A percentile compares a stretch with the other conserved stretches of the same genome.
phyloP scores from a whole-genome alignment of 64 coral and sea anemone genomes.

The Catalaphyllia jardinei region DNA sequence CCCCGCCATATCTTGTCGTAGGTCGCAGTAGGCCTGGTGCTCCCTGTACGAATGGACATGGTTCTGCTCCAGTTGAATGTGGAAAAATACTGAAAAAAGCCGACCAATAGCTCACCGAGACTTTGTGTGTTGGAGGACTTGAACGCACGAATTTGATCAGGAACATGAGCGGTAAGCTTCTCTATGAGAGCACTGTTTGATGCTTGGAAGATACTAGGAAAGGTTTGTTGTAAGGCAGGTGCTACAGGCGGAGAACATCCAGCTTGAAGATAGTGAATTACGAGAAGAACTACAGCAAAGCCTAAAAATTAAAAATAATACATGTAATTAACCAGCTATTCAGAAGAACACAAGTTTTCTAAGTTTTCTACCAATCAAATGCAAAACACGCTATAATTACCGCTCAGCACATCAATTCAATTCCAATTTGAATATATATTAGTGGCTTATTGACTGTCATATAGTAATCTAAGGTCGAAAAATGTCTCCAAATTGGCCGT shows the following conservation, averaged over 20 bases:
- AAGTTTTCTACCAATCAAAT: too few relatives aligned
- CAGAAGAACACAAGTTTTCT: neutral
- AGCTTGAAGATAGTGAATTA: constrained; percentile 23
- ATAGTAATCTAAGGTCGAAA: too few relatives aligned
- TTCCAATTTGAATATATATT: too few relatives aligned
- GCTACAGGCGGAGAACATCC: constrained; percentile 3
- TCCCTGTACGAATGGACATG: constrained; percentile 18
- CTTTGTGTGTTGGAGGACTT: constrained; percentile 26
- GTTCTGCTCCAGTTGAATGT: constrained; percentile 3
- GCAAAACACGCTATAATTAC: too few relatives aligned
- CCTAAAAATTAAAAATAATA: neutral
- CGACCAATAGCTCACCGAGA: constrained; percentile 28
- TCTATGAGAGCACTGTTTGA: neutral
- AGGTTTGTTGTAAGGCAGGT: constrained; percentile 14
- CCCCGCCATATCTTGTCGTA: constrained; percentile 30
- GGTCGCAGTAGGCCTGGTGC: neutral
- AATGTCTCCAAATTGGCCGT: too few relatives aligned
- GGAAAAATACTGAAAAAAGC: constrained; percentile 26
- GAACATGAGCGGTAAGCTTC: constrained; percentile 13
- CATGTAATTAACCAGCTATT: too few relatives aligned
- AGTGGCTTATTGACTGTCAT: too few relatives aligned
- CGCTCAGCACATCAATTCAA: too few relatives aligned
- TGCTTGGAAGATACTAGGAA: constrained; percentile 2
- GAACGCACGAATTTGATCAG: constrained; percentile 9
- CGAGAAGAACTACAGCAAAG: constrained; percentile 27